phyloP scores from a whole-genome alignment of 2,888 invertebrate genomes.

The Ophonus ardosiacus region DNA sequence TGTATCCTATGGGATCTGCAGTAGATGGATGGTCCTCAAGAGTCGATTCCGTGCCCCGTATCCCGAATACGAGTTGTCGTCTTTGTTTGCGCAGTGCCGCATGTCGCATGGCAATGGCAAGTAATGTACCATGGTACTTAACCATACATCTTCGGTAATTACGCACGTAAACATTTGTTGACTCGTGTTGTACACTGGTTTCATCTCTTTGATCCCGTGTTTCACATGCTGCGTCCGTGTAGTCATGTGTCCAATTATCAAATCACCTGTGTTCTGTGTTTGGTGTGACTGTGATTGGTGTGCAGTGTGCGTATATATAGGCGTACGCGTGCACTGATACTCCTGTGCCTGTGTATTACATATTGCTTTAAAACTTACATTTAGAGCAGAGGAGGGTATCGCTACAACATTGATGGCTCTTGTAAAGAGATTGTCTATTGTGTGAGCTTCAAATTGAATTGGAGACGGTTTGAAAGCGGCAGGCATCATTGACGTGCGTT shows the following conservation, averaged over 20 bases:
- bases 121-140: background rate
- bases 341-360: background rate
- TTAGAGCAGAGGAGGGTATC: conserved; percentile 20
- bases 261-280: conserved; percentile 25
- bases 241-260: conserved; percentile 57
- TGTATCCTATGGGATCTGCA: conserved; percentile 68
- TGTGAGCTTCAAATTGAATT: conserved; percentile 70
- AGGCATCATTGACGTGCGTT: conserved; percentile 62
- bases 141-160: conserved; percentile 62
- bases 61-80: conserved; percentile 44
- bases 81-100: conserved; percentile 46
- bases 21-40: conserved; percentile 69
- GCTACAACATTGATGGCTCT: conserved; percentile 55
- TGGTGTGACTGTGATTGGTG: background rate
- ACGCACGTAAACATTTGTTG: conserved; percentile 61
- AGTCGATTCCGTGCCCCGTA: conserved; percentile 46
- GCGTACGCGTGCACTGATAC: background rate
- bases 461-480: conserved; percentile 69
- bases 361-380: conserved; percentile 18
- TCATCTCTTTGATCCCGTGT: conserved; percentile 53
- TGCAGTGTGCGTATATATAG: background rate
- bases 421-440: conserved; percentile 70
- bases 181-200: conserved; percentile 17
- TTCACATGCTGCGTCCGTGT: conserved; percentile 24
- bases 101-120: background rate